These are phyloP conservation scores for Charina bottae DNA, from an alignment of 2,113 vertebrate species.

Conservation along the genomic window DNA sequence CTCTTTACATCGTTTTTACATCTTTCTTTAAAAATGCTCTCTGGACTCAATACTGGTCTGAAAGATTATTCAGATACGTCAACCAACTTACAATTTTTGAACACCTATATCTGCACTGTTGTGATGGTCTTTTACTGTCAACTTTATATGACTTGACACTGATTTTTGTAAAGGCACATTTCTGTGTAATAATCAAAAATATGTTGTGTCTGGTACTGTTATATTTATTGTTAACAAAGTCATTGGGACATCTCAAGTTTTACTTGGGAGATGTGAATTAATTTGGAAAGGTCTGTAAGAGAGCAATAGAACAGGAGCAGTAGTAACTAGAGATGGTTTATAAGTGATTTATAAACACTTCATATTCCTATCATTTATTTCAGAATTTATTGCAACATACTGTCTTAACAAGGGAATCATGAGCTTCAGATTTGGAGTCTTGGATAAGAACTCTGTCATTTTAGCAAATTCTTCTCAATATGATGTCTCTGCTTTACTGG, in stretches of 20 bases:
- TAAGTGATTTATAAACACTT: conserved; percentile 42
- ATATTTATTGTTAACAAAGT: conserved; percentile 18
- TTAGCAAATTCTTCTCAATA: neutral
- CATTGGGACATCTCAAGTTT: conserved; percentile 39
- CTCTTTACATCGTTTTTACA: too few relatives aligned
- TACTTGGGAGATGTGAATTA: conserved; percentile 52
- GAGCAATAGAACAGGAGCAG: conserved; percentile 6
- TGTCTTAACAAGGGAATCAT: neutral
- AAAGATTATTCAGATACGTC: too few relatives aligned
- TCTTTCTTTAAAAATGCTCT: too few relatives aligned
- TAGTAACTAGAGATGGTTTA: conserved; percentile 35
- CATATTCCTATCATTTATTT: neutral
- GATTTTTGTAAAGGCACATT: too few relatives aligned
- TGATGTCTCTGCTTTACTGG: neutral
- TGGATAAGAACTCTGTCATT: neutral
- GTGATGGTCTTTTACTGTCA: too few relatives aligned
- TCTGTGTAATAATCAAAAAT: too few relatives aligned
- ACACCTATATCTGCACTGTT: too few relatives aligned
- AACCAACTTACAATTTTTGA: too few relatives aligned
- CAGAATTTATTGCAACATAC: neutral
- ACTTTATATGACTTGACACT: too few relatives aligned
- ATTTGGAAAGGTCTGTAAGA: conserved; percentile 35
- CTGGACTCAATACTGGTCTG: too few relatives aligned
- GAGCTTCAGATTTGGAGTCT: conserved; percentile 2
- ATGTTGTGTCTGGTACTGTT: too few relatives aligned